phyloP scores from a whole-genome alignment of 2,888 invertebrate genomes.

The Oligia strigilis region DNA sequence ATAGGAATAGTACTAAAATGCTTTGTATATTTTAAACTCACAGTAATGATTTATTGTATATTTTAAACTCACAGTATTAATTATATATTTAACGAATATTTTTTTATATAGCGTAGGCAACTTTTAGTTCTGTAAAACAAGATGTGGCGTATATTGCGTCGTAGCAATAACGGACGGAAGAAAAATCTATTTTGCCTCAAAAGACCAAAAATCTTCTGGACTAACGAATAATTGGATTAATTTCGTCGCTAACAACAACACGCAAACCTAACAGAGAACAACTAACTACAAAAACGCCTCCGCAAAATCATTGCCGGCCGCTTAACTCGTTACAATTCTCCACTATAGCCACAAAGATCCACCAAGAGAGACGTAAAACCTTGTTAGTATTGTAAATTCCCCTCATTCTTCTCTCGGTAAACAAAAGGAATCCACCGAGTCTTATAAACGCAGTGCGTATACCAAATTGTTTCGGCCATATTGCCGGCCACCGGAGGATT shows the following conservation, averaged over 20 bases:
- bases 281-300: slow-evolving; percentile 1
- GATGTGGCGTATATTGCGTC: background rate
- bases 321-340: slow-evolving; percentile 39
- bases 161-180: background rate
- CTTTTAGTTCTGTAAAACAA: background rate
- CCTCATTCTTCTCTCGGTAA: slow-evolving; percentile 70
- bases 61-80: background rate
- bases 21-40: background rate
- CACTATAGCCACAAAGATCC: slow-evolving; percentile 41
- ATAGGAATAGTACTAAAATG: background rate
- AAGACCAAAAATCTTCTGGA: background rate
- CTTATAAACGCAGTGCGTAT: slow-evolving; percentile 77
- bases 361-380: slow-evolving; percentile 61
- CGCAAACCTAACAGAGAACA: background rate
- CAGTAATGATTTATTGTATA: background rate
- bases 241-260: background rate
- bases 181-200: background rate
- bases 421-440: slow-evolving; percentile 78
- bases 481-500: slow-evolving; percentile 78
- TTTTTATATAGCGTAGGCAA: background rate
- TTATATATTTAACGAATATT: background rate
- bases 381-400: slow-evolving; percentile 69
- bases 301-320: slow-evolving; percentile 20
- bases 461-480: slow-evolving; percentile 82
- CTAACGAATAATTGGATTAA: background rate